These are phyloP conservation scores for Petrocephalus schoutedeni DNA, from an alignment of 2,797 vertebrate genomes.

Conservation along the genomic window DNA sequence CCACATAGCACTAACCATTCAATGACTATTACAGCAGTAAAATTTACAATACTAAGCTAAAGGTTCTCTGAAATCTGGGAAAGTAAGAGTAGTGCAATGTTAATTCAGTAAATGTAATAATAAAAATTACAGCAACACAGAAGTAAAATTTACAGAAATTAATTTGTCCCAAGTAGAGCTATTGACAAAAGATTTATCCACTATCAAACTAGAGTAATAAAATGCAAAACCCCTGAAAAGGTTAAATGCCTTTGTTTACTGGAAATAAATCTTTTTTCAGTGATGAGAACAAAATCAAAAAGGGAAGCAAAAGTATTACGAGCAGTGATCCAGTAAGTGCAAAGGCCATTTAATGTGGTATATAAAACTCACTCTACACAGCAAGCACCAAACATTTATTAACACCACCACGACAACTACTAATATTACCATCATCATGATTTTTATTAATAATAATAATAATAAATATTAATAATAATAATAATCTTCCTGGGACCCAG, in stretches of 20 bases:
- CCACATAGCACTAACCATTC: background rate
- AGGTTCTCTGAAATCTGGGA: background rate
- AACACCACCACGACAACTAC: background rate
- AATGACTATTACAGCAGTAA: background rate
- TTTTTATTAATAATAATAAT: background rate
- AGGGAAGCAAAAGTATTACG: background rate
- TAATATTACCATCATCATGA: background rate
- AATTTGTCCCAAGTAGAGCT: background rate
- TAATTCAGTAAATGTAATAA: background rate
- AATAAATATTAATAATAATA: background rate
- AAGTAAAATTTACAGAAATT: background rate
- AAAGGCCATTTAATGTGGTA: background rate
- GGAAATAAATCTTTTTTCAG: background rate
- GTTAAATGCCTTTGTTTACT: background rate
- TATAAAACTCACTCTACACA: background rate
- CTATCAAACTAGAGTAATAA: background rate
- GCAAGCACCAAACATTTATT: background rate
- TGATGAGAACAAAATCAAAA: background rate
- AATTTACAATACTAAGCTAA: background rate
- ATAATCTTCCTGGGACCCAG: background rate
- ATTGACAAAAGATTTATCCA: background rate
- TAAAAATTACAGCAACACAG: background rate
- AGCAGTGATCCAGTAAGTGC: background rate
- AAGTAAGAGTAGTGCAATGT: background rate
- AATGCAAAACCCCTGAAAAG: background rate